These are phyloP conservation scores for Brenthis daphne DNA, from an alignment of 2,888 invertebrate genomes.

Conservation along the genomic window DNA sequence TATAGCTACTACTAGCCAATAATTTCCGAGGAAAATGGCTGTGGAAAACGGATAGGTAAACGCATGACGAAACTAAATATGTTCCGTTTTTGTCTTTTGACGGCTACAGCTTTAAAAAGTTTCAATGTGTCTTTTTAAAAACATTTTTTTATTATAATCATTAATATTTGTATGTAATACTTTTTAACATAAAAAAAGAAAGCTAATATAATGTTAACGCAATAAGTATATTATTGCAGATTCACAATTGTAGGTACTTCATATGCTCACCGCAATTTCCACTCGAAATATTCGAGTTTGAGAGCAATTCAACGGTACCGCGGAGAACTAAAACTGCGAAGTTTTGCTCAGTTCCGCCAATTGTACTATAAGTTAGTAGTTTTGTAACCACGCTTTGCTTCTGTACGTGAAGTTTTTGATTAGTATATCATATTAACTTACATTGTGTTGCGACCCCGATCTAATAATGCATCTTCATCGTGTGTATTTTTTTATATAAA, in stretches of 20 bases:
- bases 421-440: conserved; percentile 10
- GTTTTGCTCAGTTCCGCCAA: conserved; percentile 37
- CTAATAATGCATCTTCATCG: too few relatives aligned
- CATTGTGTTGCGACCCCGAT: not conserved
- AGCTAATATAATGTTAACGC: not conserved
- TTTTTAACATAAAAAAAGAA: not conserved
- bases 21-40: too few relatives aligned
- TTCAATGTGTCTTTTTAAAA: too few relatives aligned
- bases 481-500: too few relatives aligned
- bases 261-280: conserved; percentile 34
- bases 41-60: too few relatives aligned
- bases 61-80: too few relatives aligned
- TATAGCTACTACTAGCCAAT: too few relatives aligned
- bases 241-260: conserved; percentile 17
- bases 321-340: conserved; percentile 42
- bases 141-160: too few relatives aligned
- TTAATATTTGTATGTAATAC: too few relatives aligned
- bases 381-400: conserved; percentile 14
- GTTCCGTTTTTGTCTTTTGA: too few relatives aligned
- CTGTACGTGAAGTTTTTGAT: conserved; percentile 13
- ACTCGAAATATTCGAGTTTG: conserved; percentile 31
- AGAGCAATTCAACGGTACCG: conserved; percentile 23
- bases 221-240: conserved; percentile 13
- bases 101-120: too few relatives aligned
- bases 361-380: conserved; percentile 28